Evolutionary conservation across 2,113 vertebrate species (phyloP).

Genomic region (Prolemur simus): DNA sequence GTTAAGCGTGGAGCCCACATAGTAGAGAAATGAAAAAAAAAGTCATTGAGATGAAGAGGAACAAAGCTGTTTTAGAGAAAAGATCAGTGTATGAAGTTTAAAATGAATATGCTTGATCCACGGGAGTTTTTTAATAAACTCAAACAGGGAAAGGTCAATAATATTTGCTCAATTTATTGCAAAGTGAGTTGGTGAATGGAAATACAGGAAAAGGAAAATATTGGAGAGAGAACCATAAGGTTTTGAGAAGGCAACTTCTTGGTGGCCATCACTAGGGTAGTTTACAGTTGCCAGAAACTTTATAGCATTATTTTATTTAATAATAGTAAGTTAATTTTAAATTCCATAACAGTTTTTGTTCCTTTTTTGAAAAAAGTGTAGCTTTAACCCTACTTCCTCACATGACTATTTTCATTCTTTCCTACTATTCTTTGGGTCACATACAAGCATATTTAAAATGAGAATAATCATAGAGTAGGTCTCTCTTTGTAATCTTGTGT

Average conservation of each 20-base stretch:
- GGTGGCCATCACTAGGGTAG: neutral
- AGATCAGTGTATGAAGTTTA: neutral
- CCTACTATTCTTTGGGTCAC: neutral
- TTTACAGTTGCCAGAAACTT: neutral
- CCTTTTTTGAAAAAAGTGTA: neutral
- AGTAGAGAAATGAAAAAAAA: neutral
- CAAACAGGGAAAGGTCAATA: neutral
- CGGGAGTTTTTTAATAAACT: neutral
- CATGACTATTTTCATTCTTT: neutral
- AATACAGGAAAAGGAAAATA: neutral
- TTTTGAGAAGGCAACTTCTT: neutral
- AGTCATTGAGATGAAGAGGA: neutral
- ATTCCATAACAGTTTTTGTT: neutral
- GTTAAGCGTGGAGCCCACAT: neutral
- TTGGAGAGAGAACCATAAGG: neutral
- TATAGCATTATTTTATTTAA: neutral
- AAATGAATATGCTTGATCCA: neutral
- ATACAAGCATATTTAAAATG: neutral
- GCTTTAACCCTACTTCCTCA: neutral
- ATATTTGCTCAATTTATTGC: neutral
- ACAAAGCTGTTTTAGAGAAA: neutral
- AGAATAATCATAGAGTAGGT: neutral
- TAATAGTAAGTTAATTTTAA: neutral
- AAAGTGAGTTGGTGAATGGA: neutral
- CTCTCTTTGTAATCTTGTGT: neutral